Evolutionary conservation across 2,797 vertebrate species (phyloP).

Genomic region (Sciurus carolinensis): DNA sequence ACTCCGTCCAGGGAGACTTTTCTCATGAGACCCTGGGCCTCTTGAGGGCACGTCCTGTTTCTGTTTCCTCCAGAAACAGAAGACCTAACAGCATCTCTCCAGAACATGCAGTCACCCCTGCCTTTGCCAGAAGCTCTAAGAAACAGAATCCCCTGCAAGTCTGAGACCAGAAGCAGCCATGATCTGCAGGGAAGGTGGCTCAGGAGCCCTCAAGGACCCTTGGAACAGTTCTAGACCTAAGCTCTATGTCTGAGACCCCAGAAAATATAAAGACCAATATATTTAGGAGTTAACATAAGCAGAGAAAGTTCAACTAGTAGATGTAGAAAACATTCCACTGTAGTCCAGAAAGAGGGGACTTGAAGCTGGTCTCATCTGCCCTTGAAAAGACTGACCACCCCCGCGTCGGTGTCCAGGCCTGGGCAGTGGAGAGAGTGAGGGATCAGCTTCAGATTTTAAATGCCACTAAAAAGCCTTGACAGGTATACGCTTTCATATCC

Average conservation of each 20-base stretch:
- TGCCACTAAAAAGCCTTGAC: background rate
- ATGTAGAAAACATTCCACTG: background rate
- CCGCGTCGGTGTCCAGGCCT: background rate
- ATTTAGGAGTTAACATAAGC: background rate
- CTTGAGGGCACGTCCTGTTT: no score
- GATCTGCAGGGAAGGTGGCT: background rate
- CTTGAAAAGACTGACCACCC: background rate
- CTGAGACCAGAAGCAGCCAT: background rate
- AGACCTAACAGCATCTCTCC: background rate
- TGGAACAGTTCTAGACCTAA: background rate
- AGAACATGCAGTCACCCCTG: background rate
- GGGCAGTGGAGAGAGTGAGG: accelerated
- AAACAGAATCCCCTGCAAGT: background rate
- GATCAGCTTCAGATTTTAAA: background rate
- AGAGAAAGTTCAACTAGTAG: background rate
- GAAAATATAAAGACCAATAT: background rate
- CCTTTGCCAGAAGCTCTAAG: background rate
- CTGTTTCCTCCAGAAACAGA: background rate
- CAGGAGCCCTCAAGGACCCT: no score
- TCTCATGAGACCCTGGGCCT: background rate
- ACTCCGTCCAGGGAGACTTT: background rate
- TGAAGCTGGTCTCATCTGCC: background rate
- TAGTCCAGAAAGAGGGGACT: background rate
- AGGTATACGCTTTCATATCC: background rate
- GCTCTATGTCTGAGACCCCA: background rate